phyloP scores from a whole-genome alignment of 2,888 invertebrate genomes.

The Cerceris rybyensis region DNA sequence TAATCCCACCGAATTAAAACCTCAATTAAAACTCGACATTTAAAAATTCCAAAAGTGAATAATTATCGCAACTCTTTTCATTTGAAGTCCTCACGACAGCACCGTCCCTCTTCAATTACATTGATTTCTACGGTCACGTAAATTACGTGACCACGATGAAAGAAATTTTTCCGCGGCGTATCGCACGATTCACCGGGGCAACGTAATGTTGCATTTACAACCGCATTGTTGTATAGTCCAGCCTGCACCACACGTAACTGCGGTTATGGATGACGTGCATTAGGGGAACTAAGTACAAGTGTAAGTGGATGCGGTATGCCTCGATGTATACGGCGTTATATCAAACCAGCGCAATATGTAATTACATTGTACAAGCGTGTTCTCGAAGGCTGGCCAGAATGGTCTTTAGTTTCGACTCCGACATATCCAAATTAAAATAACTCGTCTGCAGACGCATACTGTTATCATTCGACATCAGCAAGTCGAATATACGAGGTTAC shows the following conservation, averaged over 20 bases:
- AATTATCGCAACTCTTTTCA: no score
- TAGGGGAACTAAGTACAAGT: slow-evolving; percentile 31
- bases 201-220: slow-evolving; percentile 9
- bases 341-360: slow-evolving; percentile 26
- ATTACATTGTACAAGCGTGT: slow-evolving; percentile 4
- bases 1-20: no score
- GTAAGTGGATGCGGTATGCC: slow-evolving; percentile 32
- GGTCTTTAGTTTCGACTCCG: slow-evolving; percentile 24
- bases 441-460: no score
- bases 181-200: not conserved
- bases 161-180: slow-evolving; percentile 1
- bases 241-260: slow-evolving; percentile 5
- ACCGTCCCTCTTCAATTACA: no score
- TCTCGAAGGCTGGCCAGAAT: not conserved
- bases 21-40: no score
- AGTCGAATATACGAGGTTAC: no score
- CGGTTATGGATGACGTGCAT: slow-evolving; percentile 34
- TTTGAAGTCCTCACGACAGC: no score
- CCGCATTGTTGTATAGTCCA: slow-evolving; percentile 8
- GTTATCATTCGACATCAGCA: no score
- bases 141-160: not conserved
- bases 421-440: not conserved
- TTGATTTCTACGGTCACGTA: not conserved
- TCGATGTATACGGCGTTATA: slow-evolving; percentile 11
- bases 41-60: no score